These are phyloP conservation scores for Aphrophora alni DNA, from an alignment of 2,888 invertebrate species.

Conservation along the genomic window DNA sequence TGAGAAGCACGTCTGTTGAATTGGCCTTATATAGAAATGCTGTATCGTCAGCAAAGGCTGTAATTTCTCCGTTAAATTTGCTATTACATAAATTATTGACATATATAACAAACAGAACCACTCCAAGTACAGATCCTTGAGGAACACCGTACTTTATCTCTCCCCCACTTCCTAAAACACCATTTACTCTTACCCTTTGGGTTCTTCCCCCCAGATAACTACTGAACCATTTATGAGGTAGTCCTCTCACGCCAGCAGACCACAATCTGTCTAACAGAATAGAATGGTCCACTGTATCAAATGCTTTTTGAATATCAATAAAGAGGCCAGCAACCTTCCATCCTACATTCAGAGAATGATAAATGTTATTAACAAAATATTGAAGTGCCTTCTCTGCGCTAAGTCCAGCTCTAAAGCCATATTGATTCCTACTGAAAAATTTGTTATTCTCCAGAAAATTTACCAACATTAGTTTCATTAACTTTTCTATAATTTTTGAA, in stretches of 20 bases:
- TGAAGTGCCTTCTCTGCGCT: background rate
- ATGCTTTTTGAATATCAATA: slow-evolving; percentile 3
- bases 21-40: background rate
- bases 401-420: background rate
- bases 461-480: background rate
- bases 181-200: background rate
- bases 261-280: background rate
- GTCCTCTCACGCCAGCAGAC: background rate
- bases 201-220: background rate
- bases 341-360: background rate
- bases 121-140: slow-evolving; percentile 10
- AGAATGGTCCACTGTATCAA: slow-evolving; percentile 13
- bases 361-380: background rate
- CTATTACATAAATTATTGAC: slow-evolving; percentile 15
- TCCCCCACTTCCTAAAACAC: too few relatives aligned
- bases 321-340: background rate
- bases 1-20: background rate
- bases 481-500: slow-evolving; percentile 9
- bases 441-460: background rate
- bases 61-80: background rate
- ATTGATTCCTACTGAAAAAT: background rate
- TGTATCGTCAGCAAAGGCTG: slow-evolving; percentile 21
- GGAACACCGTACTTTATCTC: slow-evolving; percentile 10
- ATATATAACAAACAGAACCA: slow-evolving; percentile 7
- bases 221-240: background rate